Base-by-base conservation (phyloP, 1,140 invertebrate species). In the Lamellibrachia luymesi region DNA sequence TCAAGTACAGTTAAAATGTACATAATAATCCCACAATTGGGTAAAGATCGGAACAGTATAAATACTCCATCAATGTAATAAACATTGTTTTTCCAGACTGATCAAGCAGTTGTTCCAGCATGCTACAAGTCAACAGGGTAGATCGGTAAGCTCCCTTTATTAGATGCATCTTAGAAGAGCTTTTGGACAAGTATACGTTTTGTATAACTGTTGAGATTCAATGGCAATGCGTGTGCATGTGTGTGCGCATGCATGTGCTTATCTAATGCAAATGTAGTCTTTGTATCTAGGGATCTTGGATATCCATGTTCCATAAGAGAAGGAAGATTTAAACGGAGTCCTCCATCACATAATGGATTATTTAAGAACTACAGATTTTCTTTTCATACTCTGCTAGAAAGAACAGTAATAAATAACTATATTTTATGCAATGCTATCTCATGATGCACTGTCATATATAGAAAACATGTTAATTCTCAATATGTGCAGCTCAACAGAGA, bases 31-130 rank as follows among this genome's bases (percentile, higher is more conserved):
- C 64, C 13, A 22, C 13, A 80, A 80, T 80, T 80, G 64, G 17
- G 13, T 80, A 2, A 4, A 56, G 50, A 49, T 91, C 5, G 8
- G 50, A 4, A 90, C 10, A n/a, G 90, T 89, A 22, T 50, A 92
- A 8, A 91, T 90, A 51, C 38, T 10, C 22, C 17, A 80, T 80
- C 51, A 91, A 56, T 94, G 90, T 94, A 91, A 80, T 17, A 80
- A 2, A 10, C 13, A 80, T 80, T 80, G 51, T 93, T 27, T 38
- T 94, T 95, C 91, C 95, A 97, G 97, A 94, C 97, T 99, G 94
- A 99, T 99, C 0, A 98, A 98, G 96, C 99, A 99, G 97, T 97
- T 99, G 90, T 99, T 99, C 96, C 98, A 99, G 95, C 97, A 99
- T 95, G 99, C 99, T 8, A 97, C 99, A 94, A 95, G 98, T 95